Percentiles rank a stretch among this genome's conserved stretches.
Evolutionary conservation across 2,797 vertebrate genomes (phyloP).

Genomic region (Margarornis squamiger): DNA sequence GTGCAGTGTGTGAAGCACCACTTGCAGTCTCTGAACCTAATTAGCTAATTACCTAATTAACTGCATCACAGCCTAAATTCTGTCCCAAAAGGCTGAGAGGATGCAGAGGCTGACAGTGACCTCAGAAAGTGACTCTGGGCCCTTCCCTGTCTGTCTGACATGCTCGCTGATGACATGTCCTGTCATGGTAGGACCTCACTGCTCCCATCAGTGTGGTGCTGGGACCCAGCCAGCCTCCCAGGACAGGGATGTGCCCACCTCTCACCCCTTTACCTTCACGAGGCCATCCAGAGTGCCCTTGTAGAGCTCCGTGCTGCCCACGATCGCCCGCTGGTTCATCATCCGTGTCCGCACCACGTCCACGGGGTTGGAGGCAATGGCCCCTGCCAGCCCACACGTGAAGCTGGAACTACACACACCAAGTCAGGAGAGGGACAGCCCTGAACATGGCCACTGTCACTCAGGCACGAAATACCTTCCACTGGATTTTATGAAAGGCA

Average conservation of each 20-base stretch:
- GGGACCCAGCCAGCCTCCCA: neutral
- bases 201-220: neutral
- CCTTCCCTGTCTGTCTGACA: neutral
- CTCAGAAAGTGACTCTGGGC: neutral
- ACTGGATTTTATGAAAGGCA: neutral
- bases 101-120: neutral
- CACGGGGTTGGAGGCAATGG: slow-evolving; percentile 95
- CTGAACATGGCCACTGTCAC: rapidly evolving
- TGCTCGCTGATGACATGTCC: rapidly evolving
- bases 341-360: slow-evolving; percentile 95
- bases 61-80: neutral
- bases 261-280: slow-evolving; percentile 75
- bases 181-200: neutral
- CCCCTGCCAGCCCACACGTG: slow-evolving; percentile 91
- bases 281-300: slow-evolving; percentile 93
- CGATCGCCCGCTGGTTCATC: slow-evolving; percentile 95
- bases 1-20: neutral
- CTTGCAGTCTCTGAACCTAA: neutral
- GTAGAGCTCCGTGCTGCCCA: slow-evolving; percentile 86
- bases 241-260: neutral
- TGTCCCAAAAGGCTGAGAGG: neutral
- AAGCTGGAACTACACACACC: slow-evolving; percentile 87
- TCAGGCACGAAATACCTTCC: neutral
- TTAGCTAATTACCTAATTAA: neutral
- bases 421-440: neutral